Evolutionary conservation across 2,797 vertebrate genomes (phyloP), one percentile per base, ranked within the genome.

Genomic region (Arctocebus calabarensis): DNA sequence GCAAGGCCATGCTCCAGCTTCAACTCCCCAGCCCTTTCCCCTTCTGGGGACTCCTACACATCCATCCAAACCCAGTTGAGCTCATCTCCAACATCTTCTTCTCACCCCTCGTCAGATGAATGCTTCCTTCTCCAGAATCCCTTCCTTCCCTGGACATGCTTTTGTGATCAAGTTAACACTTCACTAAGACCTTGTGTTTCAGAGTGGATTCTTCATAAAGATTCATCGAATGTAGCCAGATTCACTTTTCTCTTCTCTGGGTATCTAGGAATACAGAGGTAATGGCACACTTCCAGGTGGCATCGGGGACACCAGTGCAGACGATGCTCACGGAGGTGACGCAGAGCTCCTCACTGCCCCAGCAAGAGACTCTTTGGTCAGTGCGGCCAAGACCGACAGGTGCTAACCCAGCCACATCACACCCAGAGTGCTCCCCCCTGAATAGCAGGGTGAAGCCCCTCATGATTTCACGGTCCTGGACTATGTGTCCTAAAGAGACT

Each of bases 211-310:
- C 79, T 92, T 89, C 43, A 59, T 75, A 81, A 64, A 82, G 23
- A 34, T n/a, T 16, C 16, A 6, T 29, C 40, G 64, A 88, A 27
- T 68, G 37, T 84, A 22, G 78, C 29, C 32, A 74, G 32, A 34
- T 86, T 86, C 27, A 20, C 14, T 85, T 87, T 88, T 43, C 43
- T 82, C 29, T 97, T n/a, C 32, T 93, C 32, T 23, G 71, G 20
- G 71, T n/a, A 20, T 40, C 77, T 77, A n/a, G 74, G 85, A 79
- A 43, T 75, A 37, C 25, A 89, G 20, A 86, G 5, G 9, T 32
- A 7, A 45, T 3, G 11, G 40, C 16, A 37, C 27, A 4, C 57
- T 61, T 45, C n/a, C 57, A 70, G 20, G 11, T 43, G 14, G 7
- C 23, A 5, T 84, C 20, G 1, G 45, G 75, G 34, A 7, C 84